These are phyloP conservation scores for Ispidina picta DNA, from an alignment of 2,797 vertebrate species.

Conservation along the genomic window DNA sequence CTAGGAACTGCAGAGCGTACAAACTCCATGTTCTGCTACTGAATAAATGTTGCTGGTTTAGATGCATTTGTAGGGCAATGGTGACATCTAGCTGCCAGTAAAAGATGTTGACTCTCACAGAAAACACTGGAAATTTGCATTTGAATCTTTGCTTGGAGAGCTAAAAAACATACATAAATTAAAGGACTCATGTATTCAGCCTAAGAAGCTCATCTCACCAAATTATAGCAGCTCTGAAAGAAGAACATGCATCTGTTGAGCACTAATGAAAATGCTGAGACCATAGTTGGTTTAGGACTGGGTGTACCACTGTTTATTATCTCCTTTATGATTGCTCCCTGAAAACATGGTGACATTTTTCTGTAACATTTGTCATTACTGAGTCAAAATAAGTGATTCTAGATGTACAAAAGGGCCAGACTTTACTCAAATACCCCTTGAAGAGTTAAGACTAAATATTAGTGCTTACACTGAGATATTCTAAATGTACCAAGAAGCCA, in stretches of 20 bases:
- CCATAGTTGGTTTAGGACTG: fast-evolving
- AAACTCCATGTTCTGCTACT: neutral
- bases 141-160: neutral
- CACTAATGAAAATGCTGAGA: neutral
- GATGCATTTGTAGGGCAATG: neutral
- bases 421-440: neutral
- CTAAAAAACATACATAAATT: neutral
- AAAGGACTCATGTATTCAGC: neutral
- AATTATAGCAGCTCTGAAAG: neutral
- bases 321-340: neutral
- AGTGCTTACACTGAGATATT: neutral
- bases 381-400: neutral
- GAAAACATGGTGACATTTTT: neutral
- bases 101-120: neutral
- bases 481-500: neutral
- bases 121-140: neutral
- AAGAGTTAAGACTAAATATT: neutral
- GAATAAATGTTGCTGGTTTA: neutral
- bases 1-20: neutral
- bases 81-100: slow-evolving; percentile 62
- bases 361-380: neutral
- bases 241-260: neutral
- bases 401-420: neutral
- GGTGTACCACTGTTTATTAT: neutral
- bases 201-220: neutral